Percentiles rank a stretch among this genome's conserved stretches.
Conservation (phyloP, 1,140 invertebrate species). For the Brevipalpus yothersi region DNA sequence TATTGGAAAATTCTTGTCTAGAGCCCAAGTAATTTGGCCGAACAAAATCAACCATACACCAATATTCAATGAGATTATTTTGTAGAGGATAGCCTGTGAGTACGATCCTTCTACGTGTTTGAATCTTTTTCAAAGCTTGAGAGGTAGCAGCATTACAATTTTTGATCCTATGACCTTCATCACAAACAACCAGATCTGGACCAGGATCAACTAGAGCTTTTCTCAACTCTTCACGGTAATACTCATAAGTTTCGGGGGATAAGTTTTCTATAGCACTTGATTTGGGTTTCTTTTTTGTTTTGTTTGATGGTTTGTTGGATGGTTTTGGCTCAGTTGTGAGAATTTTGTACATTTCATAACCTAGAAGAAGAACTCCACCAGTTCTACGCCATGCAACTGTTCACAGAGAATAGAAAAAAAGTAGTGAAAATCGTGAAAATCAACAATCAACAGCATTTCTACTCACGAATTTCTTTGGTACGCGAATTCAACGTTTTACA, state of each 20-base stretch:
- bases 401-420: neutral
- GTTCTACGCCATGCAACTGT: constrained; percentile 48
- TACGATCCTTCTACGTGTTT: constrained; percentile 54
- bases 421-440: neutral
- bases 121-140: constrained; percentile 66
- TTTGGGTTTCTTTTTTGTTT: constrained; percentile 4
- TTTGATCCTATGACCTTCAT: constrained; percentile 89
- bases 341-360: constrained; percentile 74
- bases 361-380: constrained; percentile 84
- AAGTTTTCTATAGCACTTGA: neutral
- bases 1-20: constrained; percentile 78
- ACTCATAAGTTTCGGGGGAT: constrained; percentile 8
- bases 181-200: constrained; percentile 79
- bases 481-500: constrained; percentile 69
- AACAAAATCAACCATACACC: constrained; percentile 89
- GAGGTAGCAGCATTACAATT: constrained; percentile 82
- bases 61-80: constrained; percentile 84
- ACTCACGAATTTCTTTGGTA: constrained; percentile 35
- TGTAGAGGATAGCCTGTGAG: constrained; percentile 88
- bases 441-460: neutral
- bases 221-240: constrained; percentile 40
- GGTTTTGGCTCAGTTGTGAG: neutral
- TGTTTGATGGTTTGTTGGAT: constrained; percentile 4
- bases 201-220: constrained; percentile 64
- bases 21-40: constrained; percentile 64